Percentiles rank a stretch among this genome's conserved stretches.
Conservation (phyloP, 2,113 vertebrate genomes). For the Anser cygnoides region DNA sequence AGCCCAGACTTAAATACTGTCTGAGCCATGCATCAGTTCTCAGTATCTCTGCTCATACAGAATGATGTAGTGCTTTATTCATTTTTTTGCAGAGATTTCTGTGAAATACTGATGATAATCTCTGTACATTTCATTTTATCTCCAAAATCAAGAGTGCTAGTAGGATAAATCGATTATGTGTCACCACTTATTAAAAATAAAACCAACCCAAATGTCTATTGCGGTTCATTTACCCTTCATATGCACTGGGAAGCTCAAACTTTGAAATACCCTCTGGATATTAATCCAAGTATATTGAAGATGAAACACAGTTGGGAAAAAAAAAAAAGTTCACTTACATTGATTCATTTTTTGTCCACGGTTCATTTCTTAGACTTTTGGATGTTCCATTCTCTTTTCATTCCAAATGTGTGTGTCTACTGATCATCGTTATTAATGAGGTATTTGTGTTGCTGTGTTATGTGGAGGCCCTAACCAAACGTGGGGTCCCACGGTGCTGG, state of each 20-base stretch:
- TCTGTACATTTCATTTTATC: neutral
- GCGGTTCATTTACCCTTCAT: conserved; percentile 13
- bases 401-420: neutral
- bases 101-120: neutral
- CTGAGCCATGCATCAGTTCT: neutral
- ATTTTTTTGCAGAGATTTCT: neutral
- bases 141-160: neutral
- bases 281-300: neutral
- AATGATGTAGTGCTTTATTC: neutral
- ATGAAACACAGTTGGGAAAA: neutral
- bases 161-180: neutral
- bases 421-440: neutral
- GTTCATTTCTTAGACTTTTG: neutral
- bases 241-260: neutral
- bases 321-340: neutral
- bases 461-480: neutral
- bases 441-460: neutral
- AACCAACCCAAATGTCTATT: neutral
- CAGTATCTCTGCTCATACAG: neutral
- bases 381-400: neutral
- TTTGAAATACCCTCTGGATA: neutral
- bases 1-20: neutral
- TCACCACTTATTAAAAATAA: neutral
- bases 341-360: neutral
- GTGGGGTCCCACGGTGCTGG: neutral